Base-by-base conservation (phyloP, 2,888 invertebrate species). In the Pachymerium ferrugineum region DNA sequence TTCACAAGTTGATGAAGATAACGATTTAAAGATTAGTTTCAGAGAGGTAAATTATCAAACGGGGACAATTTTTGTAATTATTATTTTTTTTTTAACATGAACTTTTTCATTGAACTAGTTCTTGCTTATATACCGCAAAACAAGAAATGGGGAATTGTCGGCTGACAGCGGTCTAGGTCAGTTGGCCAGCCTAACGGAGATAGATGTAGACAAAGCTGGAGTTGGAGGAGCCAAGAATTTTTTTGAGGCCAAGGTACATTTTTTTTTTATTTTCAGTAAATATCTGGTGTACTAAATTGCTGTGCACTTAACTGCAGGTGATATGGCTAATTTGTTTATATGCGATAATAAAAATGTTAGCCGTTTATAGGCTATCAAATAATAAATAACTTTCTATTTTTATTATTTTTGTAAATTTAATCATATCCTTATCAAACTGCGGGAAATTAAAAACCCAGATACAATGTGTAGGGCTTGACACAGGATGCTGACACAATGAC, bases 171-270 rank as follows among this genome's bases (percentile, higher is more conserved):
- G 95, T 0, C 85, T 97, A 73, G 89, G 89, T 76, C 91, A 94
- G 76, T 84, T 97, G 78, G 96, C 95, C 8, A 87, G 89, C 77
- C 85, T 96, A 31, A 92, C 93, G 5, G 96, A 96, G 84, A 91
- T 97, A 75, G 90, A 94, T 81, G 96, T 97, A 0, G 93, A 94
- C 77, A 90, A 94, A 85, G 94, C 94, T 22, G 97, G 97, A 0
- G 97, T 97, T 0, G 91, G 90, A 77, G 97, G 95, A 14, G 97
- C 97, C 35, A 96, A 96, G 82, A 90, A 91, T 81, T 97, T 97
- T 85, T 97, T 97, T 81, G 94, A 96, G 85, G 94, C 95, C 0
- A 97, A 97, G 85, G 90, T 90, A 82, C n/a, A n/a, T n/a, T n/a
- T n/a, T n/a, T n/a, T n/a, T n/a, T n/a, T n/a, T n/a, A n/a, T n/a